These are phyloP conservation scores for Adrianichthys oophorus DNA, from an alignment of 2,797 vertebrate genomes.

Conservation along the genomic window DNA sequence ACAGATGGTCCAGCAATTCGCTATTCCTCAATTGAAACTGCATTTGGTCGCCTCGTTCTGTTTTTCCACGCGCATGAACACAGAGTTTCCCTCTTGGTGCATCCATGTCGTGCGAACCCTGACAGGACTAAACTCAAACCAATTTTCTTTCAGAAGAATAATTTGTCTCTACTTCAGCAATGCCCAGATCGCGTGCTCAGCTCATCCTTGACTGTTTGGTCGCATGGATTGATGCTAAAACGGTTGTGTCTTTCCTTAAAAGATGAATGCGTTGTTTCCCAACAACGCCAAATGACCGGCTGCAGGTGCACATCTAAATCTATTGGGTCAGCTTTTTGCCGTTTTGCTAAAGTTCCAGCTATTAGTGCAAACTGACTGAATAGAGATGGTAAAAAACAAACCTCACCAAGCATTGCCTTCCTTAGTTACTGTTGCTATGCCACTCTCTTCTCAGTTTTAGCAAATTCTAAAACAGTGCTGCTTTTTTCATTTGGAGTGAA, in stretches of 20 bases:
- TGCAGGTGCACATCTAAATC: conserved; percentile 20
- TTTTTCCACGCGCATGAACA: conserved; percentile 5
- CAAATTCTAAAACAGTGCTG: neutral
- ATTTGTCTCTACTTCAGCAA: conserved; percentile 46
- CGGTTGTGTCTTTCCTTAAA: conserved; percentile 26
- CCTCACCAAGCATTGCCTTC: neutral
- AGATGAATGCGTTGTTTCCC: conserved; percentile 35
- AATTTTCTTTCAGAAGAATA: conserved; percentile 58
- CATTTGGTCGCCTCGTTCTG: conserved; percentile 6
- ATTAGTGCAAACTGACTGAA: conserved; percentile 2
- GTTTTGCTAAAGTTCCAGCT: conserved; percentile 5
- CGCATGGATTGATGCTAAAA: conserved; percentile 5
- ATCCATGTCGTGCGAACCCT: conserved; percentile 32
- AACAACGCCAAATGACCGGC: conserved; percentile 29
- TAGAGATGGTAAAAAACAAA: neutral
- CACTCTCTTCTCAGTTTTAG: neutral
- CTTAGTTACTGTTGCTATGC: neutral
- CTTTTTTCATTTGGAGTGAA: neutral
- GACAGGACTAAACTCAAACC: conserved; percentile 52
- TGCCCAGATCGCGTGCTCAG: conserved; percentile 30
- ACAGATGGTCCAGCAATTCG: conserved; percentile 15
- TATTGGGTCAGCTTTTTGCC: neutral
- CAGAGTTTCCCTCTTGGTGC: neutral
- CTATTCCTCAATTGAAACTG: conserved; percentile 3
- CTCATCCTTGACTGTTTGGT: conserved; percentile 33